Conservation (phyloP, 2,888 invertebrate species). For the Campoplex capitator region DNA sequence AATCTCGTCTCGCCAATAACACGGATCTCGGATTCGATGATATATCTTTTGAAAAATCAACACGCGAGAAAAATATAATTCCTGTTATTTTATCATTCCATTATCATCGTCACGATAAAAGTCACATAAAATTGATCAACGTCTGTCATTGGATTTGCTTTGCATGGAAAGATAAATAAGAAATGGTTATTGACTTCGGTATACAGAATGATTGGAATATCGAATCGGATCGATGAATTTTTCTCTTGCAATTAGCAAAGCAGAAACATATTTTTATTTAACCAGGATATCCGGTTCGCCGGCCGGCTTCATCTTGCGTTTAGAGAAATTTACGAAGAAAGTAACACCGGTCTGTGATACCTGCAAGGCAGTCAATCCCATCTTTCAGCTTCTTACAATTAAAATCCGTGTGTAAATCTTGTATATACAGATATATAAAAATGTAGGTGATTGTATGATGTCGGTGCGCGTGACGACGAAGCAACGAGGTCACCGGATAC, state of each 20-base stretch:
- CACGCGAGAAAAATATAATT: not conserved
- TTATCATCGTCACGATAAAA: not conserved
- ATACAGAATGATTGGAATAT: not conserved
- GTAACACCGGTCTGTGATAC: conserved; percentile 37
- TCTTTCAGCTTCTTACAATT: not conserved
- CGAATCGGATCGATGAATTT: not conserved
- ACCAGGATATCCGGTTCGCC: conserved; percentile 60
- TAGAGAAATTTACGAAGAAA: conserved; percentile 60
- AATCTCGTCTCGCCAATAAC: not conserved
- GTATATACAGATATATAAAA: conserved; percentile 22
- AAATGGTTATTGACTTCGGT: not conserved
- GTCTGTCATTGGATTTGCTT: not conserved
- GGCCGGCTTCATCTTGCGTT: not conserved
- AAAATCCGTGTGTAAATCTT: conserved; percentile 4
- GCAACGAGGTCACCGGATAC: conserved; percentile 75
- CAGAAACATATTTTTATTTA: conserved; percentile 1
- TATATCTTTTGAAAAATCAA: not conserved
- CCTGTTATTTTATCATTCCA: not conserved
- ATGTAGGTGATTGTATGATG: conserved; percentile 44
- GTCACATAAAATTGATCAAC: not conserved
- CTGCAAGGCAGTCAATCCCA: conserved; percentile 1
- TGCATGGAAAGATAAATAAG: not conserved
- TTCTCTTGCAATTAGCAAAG: not conserved
- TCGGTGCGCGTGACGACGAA: conserved; percentile 63
- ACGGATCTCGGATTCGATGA: not conserved